Evolutionary conservation across 2,113 vertebrate genomes (phyloP), one percentile per base, ranked within the genome.

Genomic region (Heptranchias perlo): DNA sequence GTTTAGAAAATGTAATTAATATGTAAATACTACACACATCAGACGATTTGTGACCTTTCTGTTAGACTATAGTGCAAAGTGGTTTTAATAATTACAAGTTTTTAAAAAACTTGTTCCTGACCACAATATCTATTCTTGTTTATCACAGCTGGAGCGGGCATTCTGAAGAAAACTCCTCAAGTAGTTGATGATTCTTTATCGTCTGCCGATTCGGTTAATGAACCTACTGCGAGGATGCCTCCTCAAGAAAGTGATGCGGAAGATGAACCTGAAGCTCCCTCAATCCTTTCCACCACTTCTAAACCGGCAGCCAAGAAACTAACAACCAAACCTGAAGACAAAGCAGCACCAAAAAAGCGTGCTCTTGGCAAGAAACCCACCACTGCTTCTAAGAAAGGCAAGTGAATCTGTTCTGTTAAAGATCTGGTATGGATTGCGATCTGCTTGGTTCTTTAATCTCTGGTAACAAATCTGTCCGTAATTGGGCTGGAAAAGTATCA

Each of bases 331-430:
- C 96, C 96, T 1, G 39, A 65, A 47, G 86, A 84, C 39, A 97
- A 97, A 52, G 96, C 96, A 0, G 5, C 47, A 11, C 7, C 98
- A 54, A 98, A 98, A 97, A 98, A 97, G 95, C 96, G 96, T 1
- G 49, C 96, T 0, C 96, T 97, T 0, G 96, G 97, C 25, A 99
- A 98, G 97, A 99, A 98, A 96, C 65, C 97, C 11, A 96, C 96
- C 89, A 28, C 96, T 0, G 35, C 96, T 8, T 95, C 94, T 35
- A 69, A 95, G 47, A 95, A 95, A 95, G 94, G 94, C 94, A 95
- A 95, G 94, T 49, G 65, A 95, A 31, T 69, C 65, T 44, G 11
- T 44, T 11, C 92, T 54, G 58, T 21, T 49, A 67, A 47, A 94
- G 10, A 95, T 49, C 23, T 69, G 64, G 64, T 49, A 49, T 95